A percentile compares a stretch with the other conserved stretches of the same genome.
Evolutionary conservation across 2,113 vertebrate species (phyloP).

Genomic region (Chaetops frenatus): DNA sequence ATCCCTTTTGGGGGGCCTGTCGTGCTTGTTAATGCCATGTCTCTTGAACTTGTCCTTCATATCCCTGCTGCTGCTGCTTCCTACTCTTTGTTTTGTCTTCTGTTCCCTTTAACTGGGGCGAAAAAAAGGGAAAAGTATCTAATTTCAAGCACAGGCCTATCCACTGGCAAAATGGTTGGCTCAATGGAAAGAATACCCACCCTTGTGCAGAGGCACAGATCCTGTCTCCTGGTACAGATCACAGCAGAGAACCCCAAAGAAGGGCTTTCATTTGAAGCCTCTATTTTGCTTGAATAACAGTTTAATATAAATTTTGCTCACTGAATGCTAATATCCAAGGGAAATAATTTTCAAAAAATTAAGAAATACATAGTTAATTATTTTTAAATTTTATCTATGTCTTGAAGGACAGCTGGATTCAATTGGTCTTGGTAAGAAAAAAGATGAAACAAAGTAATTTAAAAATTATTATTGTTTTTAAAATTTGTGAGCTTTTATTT

Average conservation of each 20-base stretch:
- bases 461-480: background rate
- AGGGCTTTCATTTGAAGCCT: background rate
- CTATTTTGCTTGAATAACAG: background rate
- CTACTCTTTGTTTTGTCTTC: background rate
- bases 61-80: background rate
- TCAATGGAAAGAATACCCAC: background rate
- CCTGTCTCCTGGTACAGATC: background rate
- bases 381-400: background rate
- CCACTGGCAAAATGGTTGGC: background rate
- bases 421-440: background rate
- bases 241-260: background rate
- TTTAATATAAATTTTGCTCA: background rate
- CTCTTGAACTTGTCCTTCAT: background rate
- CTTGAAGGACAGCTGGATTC: background rate
- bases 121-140: background rate
- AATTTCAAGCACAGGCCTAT: background rate
- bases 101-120: background rate
- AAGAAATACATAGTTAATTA: background rate
- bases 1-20: background rate
- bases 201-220: background rate
- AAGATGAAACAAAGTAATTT: background rate
- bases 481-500: background rate
- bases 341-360: background rate
- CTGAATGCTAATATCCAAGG: background rate
- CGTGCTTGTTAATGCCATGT: fast-evolving